Conservation (phyloP, 2,797 vertebrate species). For the Paramormyrops hopkinsi region DNA sequence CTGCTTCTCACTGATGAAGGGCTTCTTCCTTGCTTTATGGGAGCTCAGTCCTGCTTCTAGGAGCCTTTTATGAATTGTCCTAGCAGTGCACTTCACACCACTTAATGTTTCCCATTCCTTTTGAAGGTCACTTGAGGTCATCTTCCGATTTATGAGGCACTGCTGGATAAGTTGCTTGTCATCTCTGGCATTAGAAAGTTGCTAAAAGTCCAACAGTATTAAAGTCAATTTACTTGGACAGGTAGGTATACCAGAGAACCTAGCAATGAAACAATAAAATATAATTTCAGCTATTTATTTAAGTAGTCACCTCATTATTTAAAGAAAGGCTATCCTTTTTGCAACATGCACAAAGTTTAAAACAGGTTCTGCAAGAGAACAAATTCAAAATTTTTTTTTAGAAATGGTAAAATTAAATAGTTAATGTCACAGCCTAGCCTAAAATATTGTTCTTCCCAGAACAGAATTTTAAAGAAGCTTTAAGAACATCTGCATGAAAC, state of each 20-base stretch:
- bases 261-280: background rate
- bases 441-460: background rate
- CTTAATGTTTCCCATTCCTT: background rate
- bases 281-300: background rate
- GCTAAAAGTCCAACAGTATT: background rate
- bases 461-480: background rate
- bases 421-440: background rate
- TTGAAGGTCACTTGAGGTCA: background rate
- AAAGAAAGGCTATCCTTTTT: background rate
- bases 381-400: background rate
- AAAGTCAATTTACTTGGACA: background rate
- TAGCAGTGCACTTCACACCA: background rate
- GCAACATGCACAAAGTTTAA: background rate
- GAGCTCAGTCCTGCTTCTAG: background rate
- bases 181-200: background rate
- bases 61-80: background rate
- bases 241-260: background rate
- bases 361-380: background rate
- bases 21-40: background rate
- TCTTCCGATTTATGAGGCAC: background rate
- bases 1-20: background rate
- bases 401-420: slow-evolving; percentile 3
- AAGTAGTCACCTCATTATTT: background rate
- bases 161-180: background rate
- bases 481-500: background rate